Percentiles rank a stretch among this genome's conserved stretches.
Conservation (phyloP, 2,797 vertebrate genomes). For the Erithacus rubecula region DNA sequence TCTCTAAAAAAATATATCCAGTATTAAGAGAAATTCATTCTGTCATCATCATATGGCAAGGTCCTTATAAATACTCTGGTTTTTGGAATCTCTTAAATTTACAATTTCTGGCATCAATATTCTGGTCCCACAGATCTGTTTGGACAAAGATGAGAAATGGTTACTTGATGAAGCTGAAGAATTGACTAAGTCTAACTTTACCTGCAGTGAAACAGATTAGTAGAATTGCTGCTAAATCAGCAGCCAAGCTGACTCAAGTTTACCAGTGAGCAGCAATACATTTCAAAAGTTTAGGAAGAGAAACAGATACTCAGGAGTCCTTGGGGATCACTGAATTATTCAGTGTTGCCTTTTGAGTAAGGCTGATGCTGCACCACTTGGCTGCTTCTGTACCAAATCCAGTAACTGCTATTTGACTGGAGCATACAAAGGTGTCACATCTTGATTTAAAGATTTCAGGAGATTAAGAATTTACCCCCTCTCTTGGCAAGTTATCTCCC, state of each 20-base stretch:
- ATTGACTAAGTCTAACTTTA: background rate
- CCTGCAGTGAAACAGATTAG: background rate
- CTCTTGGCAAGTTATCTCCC: background rate
- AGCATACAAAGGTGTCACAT: background rate
- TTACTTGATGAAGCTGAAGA: background rate
- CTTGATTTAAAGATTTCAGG: background rate
- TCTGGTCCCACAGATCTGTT: background rate
- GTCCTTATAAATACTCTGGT: background rate
- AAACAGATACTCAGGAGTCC: background rate
- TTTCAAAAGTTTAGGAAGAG: background rate
- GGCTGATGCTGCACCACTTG: background rate
- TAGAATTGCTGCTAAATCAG: background rate
- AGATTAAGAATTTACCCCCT: background rate
- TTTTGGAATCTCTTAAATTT: background rate
- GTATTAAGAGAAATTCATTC: background rate
- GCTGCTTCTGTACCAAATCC: background rate
- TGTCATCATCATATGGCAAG: background rate
- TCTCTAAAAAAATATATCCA: background rate
- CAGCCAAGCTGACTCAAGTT: background rate
- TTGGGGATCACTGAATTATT: slow-evolving; percentile 25
- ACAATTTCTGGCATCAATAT: background rate
- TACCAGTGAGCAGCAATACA: background rate
- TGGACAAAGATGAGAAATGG: background rate
- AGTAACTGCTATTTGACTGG: background rate
- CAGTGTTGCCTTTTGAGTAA: background rate